Base-by-base conservation (phyloP, 2,797 vertebrate species). In the Platyrinchus mystaceus region DNA sequence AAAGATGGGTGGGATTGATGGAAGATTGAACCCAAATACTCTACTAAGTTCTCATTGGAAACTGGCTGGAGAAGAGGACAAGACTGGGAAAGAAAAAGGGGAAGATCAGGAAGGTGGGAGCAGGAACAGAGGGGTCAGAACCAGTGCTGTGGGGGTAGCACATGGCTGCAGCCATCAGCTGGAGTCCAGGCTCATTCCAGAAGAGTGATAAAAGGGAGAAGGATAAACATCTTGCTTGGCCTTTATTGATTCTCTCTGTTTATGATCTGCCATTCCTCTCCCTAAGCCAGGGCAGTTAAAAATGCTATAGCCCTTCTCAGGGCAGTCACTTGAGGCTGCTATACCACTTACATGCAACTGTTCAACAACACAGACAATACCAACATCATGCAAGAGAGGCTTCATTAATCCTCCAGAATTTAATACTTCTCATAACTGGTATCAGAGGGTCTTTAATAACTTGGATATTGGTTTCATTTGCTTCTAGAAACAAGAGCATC, bases 51-150 rank as follows among this genome's bases (percentile, higher is more conserved):
- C 94, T 97, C 4, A 9, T 53, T 55, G 97, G 96, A 84, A 97
- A 96, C 76, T 97, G 97, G 87, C 27, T 90, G 71, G 97, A 97
- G 82, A 94, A 97, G 49, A 95, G 96, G 36, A 74, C 34, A 52
- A 91, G 95, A 36, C 52, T 3, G 14, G 49, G 87, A 49, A 26
- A 32, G 77, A 32, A 36, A 19, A 58, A 67, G 34, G 36, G 28
- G 19, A 70, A 26, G 37, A 14, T 34, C 20, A 52, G 58, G 58
- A 64, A 52, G 50, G 32, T 39, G 79, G 68, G 67, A 74, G 73
- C 32, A 66, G 49, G 23, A 46, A 2, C 3, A 74, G 67, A 39
- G 60, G 36, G 64, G 24, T 71, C 23, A 69, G 71, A 55, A 28
- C 5, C 44, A 26, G 7, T 9, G 68, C 66, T 74, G 13, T 14